Base-by-base conservation (phyloP, 2,797 vertebrate genomes). In the Sitta carolinensis region DNA sequence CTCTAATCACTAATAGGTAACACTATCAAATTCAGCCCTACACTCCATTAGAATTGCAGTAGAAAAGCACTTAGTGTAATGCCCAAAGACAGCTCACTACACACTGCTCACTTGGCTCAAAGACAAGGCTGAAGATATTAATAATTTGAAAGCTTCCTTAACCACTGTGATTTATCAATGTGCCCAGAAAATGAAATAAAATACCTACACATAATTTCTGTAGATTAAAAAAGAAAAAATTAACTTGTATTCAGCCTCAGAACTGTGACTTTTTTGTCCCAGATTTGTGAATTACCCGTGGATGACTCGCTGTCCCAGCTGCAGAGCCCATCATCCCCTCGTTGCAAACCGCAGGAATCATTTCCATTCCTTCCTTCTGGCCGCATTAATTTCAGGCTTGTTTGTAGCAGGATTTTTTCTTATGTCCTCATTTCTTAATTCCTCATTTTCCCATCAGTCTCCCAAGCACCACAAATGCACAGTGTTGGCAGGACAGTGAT, bases 51-150 rank as follows among this genome's bases (percentile, higher is more conserved):
- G 76, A 90, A 91, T 2, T 77, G 76, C 84, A 85, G 79, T 16
- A 81, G 87, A 69, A 89, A 84, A 95, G 92, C 86, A 93, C 92
- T 95, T 87, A 77, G 58, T 21, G 64, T 80, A 87, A 91, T 85
- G 79, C 23, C 84, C 82, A 69, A 25, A 78, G 87, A 81, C 82
- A 89, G 82, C 75, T 93, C 75, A 87, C 84, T 64, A 23, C 54
- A 40, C 18, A 22, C 58, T 27, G 36, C 17, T 90, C 81, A 16
- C 51, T 73, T 69, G 89, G 89, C 89, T 63, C 29, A 13, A 86
- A 87, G 67, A 82, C 88, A 90, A 88, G 59, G 20, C 51, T 36
- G 76, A 61, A 82, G 27, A 78, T 7, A 29, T 63, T 42, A 62
- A 59, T 29, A 61, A 77, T 17, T 7, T 13, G 34, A 69, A 89